Base-by-base conservation (phyloP, 2,888 invertebrate genomes). In the Cryptophagus acutangulus region DNA sequence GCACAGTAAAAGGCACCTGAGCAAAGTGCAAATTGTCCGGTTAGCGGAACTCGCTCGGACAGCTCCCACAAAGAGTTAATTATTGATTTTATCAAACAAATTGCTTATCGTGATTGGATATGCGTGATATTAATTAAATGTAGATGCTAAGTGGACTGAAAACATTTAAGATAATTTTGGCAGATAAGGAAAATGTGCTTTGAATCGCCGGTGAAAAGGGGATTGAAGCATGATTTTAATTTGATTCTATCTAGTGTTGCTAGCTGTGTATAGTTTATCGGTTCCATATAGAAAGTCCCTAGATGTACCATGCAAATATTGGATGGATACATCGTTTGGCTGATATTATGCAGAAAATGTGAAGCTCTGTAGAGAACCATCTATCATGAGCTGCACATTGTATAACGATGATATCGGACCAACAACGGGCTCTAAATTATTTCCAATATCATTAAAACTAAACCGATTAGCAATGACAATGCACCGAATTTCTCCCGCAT, bases 361-460 rank as follows among this genome's bases (percentile, higher is more conserved):
- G 44, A 47, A 16, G 41, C 51, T 50, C 55, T 56, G 54, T 47
- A 44, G 55, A 56, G 57, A 55, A 55, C 49, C 54, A 58, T 58
- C 53, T 57, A 58, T 58, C 58, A 57, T 49, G 46, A 46, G 46
- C 40, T 48, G 48, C 45, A 51, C 46, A 55, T 54, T 54, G 51
- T 55, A 52, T 48, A 49, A 51, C 43, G 55, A 53, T 54, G 51
- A 58, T 58, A 55, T 58, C 54, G 48, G 31, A 49, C 52, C 56
- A 58, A 58, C 55, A 51, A 51, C 51, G 51, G 52, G 48, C 52
- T 43, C 52, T 54, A 57, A 57, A 57, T 57, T 58, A 58, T 54
- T 52, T 53, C 49, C 49, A 54, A 53, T 53, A 54, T 46, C 46
- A 38, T 41, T 42, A 39, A 40, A 28, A 5, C 37, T 29, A 29